Evolutionary conservation across 2,797 vertebrate genomes (phyloP), one percentile per base, ranked within the genome.

Genomic region (Acipenser oxyrinchus): DNA sequence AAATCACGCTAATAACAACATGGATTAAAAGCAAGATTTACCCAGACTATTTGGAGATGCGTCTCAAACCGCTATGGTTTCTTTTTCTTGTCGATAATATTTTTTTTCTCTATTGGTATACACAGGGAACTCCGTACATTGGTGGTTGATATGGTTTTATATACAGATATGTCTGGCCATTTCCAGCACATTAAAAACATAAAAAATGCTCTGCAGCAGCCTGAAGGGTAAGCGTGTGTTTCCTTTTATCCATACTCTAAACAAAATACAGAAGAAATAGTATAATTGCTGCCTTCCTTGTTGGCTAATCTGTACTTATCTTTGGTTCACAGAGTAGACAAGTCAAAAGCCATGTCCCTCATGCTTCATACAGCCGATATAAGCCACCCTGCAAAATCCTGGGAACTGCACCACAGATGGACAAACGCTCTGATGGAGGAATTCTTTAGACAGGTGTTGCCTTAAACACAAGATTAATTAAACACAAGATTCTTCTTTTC

Each of bases 181-280:
- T 98, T 98, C 77, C 96, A 99, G 78, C 96, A 97, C 82, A 94
- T 99, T 84, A 98, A 99, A 88, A 95, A 93, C 0, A 98, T 98
- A 91, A 88, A 91, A 71, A 95, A 88, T 71, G 80, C 82, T 52
- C 86, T 98, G 57, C 93, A 95, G 70, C 95, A 99, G 81, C 88
- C 92, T 51, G 92, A 93, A 76, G 86, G 93, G 96, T 98, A 85
- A 79, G 90, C 76, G 52, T 71, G 49, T 69, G 74, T n/a, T 73
- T 0, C 70, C 77, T 37, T 7, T 75, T 76, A 12, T 59, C 60
- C 71, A 9, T 1, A 1, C 23, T 23, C 23, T 23, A 23, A 23
- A 23, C 1, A 23, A 23, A 37, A 37, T 37, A 37, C 23, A 37
- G 23, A 37, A 37, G 23, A 37, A 37, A 37, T 3, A 4, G 23